Conservation (phyloP, 64 coral and sea anemone species). For the Stylophora pistillata region DNA sequence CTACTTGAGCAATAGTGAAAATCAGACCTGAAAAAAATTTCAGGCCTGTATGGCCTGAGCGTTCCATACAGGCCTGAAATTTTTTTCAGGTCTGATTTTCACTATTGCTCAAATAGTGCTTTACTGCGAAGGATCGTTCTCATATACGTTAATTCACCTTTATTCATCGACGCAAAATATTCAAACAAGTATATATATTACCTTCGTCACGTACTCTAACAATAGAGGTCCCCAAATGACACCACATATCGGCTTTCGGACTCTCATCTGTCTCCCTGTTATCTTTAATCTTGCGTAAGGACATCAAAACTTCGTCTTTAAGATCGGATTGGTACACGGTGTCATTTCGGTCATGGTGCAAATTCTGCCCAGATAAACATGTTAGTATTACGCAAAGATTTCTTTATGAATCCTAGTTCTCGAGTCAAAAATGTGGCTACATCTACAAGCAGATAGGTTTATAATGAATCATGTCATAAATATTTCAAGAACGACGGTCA, state of each 20-base stretch:
- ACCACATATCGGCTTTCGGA: conserved; percentile 19
- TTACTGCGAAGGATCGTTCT: too few relatives aligned
- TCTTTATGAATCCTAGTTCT: neutral
- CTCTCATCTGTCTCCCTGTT: neutral
- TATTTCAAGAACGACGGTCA: too few relatives aligned
- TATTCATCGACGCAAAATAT: neutral
- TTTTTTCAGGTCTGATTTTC: too few relatives aligned
- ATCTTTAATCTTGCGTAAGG: neutral
- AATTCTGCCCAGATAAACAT: neutral
- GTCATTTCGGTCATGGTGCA: neutral
- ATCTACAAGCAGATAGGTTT: neutral
- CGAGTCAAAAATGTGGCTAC: too few relatives aligned
- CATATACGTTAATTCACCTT: neutral
- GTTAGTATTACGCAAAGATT: too few relatives aligned
- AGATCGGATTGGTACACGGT: neutral
- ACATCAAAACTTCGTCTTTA: neutral
- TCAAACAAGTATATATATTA: neutral
- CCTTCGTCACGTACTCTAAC: neutral
- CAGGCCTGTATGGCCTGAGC: too few relatives aligned
- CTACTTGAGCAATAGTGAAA: too few relatives aligned
- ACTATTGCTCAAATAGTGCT: too few relatives aligned
- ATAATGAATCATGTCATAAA: too few relatives aligned
- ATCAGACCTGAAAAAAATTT: too few relatives aligned
- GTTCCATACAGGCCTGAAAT: too few relatives aligned
- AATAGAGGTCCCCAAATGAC: neutral